A percentile compares a stretch with the other conserved stretches of the same genome.
Conservation (phyloP, 2,113 vertebrate genomes). For the Salvelinus sp. region DNA sequence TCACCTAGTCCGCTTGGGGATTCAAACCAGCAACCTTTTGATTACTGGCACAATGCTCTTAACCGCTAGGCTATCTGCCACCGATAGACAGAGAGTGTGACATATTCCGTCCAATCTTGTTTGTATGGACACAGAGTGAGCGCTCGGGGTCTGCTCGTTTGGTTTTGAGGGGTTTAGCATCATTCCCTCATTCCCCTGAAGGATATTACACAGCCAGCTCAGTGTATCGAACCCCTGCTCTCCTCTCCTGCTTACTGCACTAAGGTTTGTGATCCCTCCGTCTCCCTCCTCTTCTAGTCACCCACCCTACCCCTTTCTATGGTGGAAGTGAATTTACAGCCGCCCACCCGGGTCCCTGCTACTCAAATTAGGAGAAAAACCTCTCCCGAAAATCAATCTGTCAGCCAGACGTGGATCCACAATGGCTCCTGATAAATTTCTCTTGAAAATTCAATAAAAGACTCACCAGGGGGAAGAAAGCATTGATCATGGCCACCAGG, state of each 20-base stretch:
- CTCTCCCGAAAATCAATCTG: conserved; percentile 60
- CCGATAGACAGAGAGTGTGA: conserved; percentile 40
- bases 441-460: conserved; percentile 72
- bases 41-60: no score
- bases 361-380: conserved; percentile 55
- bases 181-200: background rate
- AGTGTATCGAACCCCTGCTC: conserved; percentile 33
- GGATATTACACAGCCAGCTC: conserved; percentile 46
- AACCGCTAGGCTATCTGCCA: no score
- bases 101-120: conserved; percentile 45
- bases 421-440: conserved; percentile 64
- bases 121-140: conserved; percentile 61
- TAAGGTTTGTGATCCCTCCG: background rate
- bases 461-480: conserved; percentile 48
- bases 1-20: no score
- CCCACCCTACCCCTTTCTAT: conserved; percentile 1
- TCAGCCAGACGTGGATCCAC: conserved; percentile 57
- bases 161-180: no score
- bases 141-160: no score
- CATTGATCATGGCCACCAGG: conserved; percentile 48
- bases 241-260: conserved; percentile 4
- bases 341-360: conserved; percentile 24
- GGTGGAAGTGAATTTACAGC: conserved; percentile 52
- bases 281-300: no score
- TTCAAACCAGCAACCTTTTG: no score